These are phyloP conservation scores for Thyatira batis DNA, from an alignment of 2,888 invertebrate genomes.

Conservation along the genomic window DNA sequence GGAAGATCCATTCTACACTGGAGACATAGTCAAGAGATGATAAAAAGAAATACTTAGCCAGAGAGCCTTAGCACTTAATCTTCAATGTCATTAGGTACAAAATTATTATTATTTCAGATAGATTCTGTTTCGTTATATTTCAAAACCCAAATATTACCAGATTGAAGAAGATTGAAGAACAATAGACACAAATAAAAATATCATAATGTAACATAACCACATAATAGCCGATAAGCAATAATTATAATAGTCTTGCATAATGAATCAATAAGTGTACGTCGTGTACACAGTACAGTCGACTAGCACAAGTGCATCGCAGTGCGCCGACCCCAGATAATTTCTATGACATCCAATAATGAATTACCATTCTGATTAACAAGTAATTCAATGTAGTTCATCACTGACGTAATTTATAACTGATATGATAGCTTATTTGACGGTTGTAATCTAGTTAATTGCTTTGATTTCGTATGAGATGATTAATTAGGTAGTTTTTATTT, in stretches of 20 bases:
- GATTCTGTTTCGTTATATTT: too few species aligned
- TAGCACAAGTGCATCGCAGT: constrained; percentile 38
- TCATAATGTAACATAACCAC: neutral
- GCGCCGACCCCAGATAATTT: constrained; percentile 49
- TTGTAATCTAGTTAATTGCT: neutral
- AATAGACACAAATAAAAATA: neutral
- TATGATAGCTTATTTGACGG: neutral
- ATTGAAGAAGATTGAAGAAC: too few species aligned
- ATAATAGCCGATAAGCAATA: neutral
- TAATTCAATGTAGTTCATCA: neutral
- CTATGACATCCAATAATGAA: constrained; percentile 24
- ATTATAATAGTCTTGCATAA: constrained; percentile 2
- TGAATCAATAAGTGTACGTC: constrained; percentile 11
- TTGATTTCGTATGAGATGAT: neutral
- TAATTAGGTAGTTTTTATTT: too few species aligned
- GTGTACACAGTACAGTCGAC: constrained; percentile 4
- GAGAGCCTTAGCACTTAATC: too few species aligned
- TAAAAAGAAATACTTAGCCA: too few species aligned
- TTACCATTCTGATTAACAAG: neutral
- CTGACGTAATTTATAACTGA: constrained; percentile 5
- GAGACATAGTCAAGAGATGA: too few species aligned
- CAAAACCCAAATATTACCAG: too few species aligned
- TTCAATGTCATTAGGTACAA: too few species aligned
- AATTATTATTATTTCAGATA: too few species aligned
- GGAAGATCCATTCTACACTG: too few species aligned